Base-by-base conservation (phyloP, 2,888 invertebrate genomes). In the Lasioglossum leucozonium region DNA sequence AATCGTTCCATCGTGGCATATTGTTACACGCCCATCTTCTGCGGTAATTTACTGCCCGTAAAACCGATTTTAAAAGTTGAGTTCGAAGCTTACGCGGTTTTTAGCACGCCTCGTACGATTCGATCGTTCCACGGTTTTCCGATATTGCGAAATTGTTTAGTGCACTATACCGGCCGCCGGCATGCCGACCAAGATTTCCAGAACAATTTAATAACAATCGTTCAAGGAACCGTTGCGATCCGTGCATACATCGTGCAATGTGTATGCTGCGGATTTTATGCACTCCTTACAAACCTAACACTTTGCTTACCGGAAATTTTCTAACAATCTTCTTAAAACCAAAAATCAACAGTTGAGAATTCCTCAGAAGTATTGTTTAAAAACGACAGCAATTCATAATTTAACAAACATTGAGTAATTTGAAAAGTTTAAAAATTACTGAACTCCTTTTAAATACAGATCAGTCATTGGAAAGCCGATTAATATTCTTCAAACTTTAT, bases 1-100 rank as follows among this genome's bases (percentile, higher is more conserved):
- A 69, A 79, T 87, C 77, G 79, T 80, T 87, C 77, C 62, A 16
- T 44, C 74, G 18, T 34, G 40, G n/a, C 44, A 42, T 65, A 79
- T 79, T 77, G 69, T 84, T 77, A 72, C 79, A 67, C 67, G 58
- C 51, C 73, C 58, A 76, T 79, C 51, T 40, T 47, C 47, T 13
- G 47, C 47, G 16, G 71, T 55, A 76, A 79, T 77, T 77, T 75
- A 75, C 47, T 34, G 65, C 74, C 22, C 72, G 78, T 82, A 78
- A 78, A 84, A 47, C 55, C 51, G 72, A 77, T 77, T 81, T 72
- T 58, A 77, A 82, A n/a, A 72, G 65, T 72, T 37, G 2, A 44
- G 42, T 34, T 34, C 44, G 30, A 76, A 51, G 34, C 62, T 51
- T 67, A n/a, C 8, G 44, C 65, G 67, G 65, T 76, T 72, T 82